Conservation (phyloP, 2,888 invertebrate species). For the Drosophila imparisetae region DNA sequence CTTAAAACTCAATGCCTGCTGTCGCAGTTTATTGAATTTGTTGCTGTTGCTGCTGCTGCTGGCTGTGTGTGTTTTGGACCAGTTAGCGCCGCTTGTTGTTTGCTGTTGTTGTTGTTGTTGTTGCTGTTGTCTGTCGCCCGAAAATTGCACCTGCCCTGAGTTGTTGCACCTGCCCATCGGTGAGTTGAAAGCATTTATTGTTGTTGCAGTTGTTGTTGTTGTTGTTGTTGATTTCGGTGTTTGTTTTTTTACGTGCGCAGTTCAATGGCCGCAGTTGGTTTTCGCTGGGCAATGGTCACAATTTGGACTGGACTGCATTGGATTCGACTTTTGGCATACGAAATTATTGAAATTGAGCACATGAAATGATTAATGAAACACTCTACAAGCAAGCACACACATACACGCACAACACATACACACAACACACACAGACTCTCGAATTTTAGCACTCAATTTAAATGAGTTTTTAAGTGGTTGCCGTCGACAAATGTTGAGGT, state of each 20-base stretch:
- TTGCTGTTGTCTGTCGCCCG: slow-evolving; percentile 34
- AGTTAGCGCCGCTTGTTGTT: slow-evolving; percentile 58
- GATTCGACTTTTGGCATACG: slow-evolving; percentile 23
- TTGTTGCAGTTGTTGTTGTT: slow-evolving; percentile 22
- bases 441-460: slow-evolving; percentile 9
- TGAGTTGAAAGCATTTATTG: slow-evolving; percentile 47
- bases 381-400: neutral
- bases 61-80: slow-evolving; percentile 49
- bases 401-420: neutral
- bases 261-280: slow-evolving; percentile 59
- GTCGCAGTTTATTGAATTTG: slow-evolving; percentile 53
- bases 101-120: neutral
- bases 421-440: neutral
- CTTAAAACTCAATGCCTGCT: slow-evolving; percentile 27
- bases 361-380: slow-evolving; percentile 22
- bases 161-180: slow-evolving; percentile 70
- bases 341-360: slow-evolving; percentile 50
- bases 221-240: slow-evolving; percentile 48
- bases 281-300: slow-evolving; percentile 39
- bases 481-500: slow-evolving; percentile 15
- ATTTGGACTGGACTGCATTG: slow-evolving; percentile 10
- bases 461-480: slow-evolving; percentile 30
- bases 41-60: slow-evolving; percentile 46
- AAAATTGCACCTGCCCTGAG: slow-evolving; percentile 69
- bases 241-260: slow-evolving; percentile 50